Percentiles rank a stretch among this genome's conserved stretches.
These are phyloP conservation scores for Sceloporus undulatus DNA, from an alignment of 2,113 vertebrate species.

Conservation along the genomic window DNA sequence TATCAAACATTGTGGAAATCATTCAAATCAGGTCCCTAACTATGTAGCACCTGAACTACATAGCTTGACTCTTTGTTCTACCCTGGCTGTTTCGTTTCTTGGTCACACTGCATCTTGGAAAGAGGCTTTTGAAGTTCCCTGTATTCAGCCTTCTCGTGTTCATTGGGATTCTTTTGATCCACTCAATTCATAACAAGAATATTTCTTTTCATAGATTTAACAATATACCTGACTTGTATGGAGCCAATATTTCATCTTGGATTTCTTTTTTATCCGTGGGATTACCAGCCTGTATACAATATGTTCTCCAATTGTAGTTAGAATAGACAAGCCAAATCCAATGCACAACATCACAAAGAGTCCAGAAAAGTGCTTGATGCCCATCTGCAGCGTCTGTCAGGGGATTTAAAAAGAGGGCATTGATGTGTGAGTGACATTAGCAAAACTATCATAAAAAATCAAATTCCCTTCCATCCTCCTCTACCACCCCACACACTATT, in stretches of 20 bases:
- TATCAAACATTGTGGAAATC: too few relatives aligned
- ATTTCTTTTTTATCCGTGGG: slow-evolving; percentile 90
- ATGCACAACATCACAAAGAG: slow-evolving; percentile 96
- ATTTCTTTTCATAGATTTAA: background rate
- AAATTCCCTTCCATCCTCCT: background rate
- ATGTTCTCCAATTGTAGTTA: slow-evolving; percentile 94
- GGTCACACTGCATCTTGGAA: background rate
- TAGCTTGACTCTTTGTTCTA: too few relatives aligned
- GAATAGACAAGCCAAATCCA: slow-evolving; percentile 91
- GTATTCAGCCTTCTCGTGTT: background rate
- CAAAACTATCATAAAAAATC: background rate
- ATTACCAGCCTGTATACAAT: slow-evolving; percentile 90
- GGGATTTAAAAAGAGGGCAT: slow-evolving; percentile 46
- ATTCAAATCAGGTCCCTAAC: too few relatives aligned
- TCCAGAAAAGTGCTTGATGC: slow-evolving; percentile 97
- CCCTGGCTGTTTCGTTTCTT: background rate
- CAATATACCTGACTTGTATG: slow-evolving; percentile 93
- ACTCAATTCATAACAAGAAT: background rate
- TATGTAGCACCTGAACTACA: too few relatives aligned
- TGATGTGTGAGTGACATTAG: background rate
- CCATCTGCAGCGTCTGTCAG: slow-evolving; percentile 95
- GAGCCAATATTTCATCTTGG: slow-evolving; percentile 93
- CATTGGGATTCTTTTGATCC: background rate
- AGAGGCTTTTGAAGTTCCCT: background rate
- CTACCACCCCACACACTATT: background rate